Conservation (phyloP, 37 sponge, comb jelly and placozoan genomes). For the Agelas oroides region DNA sequence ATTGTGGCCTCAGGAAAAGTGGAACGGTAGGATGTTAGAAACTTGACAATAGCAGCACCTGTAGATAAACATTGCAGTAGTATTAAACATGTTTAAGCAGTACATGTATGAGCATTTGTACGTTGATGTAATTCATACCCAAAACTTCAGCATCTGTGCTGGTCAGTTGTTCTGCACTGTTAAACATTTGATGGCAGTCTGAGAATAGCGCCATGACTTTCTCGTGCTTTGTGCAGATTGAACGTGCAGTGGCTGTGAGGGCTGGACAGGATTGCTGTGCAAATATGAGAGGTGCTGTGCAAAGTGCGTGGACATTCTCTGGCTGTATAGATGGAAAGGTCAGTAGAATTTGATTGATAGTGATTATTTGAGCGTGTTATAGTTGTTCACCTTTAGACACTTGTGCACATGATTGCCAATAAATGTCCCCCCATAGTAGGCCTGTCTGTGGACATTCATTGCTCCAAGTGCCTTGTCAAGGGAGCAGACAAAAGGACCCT, state of each 20-base stretch:
- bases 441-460: slow-evolving; percentile 29
- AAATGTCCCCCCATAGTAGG: slow-evolving; percentile 53
- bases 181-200: slow-evolving; percentile 30
- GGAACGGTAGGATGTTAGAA: slow-evolving; percentile 25
- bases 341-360: too few relatives aligned
- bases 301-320: too few relatives aligned
- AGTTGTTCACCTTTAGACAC: slow-evolving; percentile 58
- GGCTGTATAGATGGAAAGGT: too few relatives aligned
- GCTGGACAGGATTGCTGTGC: too few relatives aligned
- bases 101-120: not conserved
- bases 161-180: not conserved
- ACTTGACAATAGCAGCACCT: slow-evolving; percentile 7
- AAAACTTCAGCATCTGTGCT: not conserved
- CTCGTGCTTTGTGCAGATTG: not conserved
- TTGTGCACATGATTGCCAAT: slow-evolving; percentile 62
- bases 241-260: too few relatives aligned
- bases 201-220: slow-evolving; percentile 12
- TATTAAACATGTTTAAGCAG: too few relatives aligned
- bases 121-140: slow-evolving; percentile 5
- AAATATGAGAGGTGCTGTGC: too few relatives aligned
- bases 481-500: slow-evolving; percentile 17
- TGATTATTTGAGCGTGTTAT: too few relatives aligned
- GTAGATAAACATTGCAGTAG: slow-evolving; percentile 3
- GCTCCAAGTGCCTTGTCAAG: slow-evolving; percentile 5
- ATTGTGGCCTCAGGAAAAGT: slow-evolving; percentile 25